These are phyloP conservation scores for Drosophila littoralis DNA, from an alignment of 1,140 invertebrate genomes.

Conservation along the genomic window DNA sequence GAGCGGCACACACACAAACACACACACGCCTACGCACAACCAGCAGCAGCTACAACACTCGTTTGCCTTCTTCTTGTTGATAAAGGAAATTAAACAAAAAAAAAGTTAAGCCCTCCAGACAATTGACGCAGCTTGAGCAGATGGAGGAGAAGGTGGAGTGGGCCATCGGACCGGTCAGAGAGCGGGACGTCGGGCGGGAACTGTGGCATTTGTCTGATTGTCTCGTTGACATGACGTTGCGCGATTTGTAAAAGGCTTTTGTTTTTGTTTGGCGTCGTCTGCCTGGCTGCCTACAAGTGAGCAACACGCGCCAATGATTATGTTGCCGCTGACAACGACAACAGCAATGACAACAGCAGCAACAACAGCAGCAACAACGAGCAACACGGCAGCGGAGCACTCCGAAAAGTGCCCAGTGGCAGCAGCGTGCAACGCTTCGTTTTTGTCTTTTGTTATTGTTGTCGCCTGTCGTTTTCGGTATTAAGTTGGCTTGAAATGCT, in stretches of 20 bases:
- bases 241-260: conserved; percentile 76
- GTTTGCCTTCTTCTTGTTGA: conserved; percentile 65
- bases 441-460: conserved; percentile 1
- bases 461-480: conserved; percentile 42
- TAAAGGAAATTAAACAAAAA: conserved; percentile 79
- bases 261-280: conserved; percentile 42
- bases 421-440: conserved; percentile 20
- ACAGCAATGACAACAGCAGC: conserved; percentile 27
- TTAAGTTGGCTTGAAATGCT: conserved; percentile 51
- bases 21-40: conserved; percentile 44
- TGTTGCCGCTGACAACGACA: conserved; percentile 70
- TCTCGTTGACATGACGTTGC: conserved; percentile 80
- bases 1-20: conserved; percentile 19
- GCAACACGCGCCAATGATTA: conserved; percentile 81
- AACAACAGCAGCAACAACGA: conserved; percentile 22
- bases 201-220: conserved; percentile 77
- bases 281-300: conserved; percentile 68
- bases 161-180: conserved; percentile 31
- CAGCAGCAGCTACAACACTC: conserved; percentile 26
- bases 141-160: not conserved
- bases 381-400: conserved; percentile 49
- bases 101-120: conserved; percentile 75
- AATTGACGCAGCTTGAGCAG: conserved; percentile 57
- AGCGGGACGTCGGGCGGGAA: not conserved
- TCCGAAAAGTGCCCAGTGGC: conserved; percentile 51